These are phyloP conservation scores for Zaprionus ornatus DNA, from an alignment of 1,140 invertebrate genomes.

Conservation along the genomic window DNA sequence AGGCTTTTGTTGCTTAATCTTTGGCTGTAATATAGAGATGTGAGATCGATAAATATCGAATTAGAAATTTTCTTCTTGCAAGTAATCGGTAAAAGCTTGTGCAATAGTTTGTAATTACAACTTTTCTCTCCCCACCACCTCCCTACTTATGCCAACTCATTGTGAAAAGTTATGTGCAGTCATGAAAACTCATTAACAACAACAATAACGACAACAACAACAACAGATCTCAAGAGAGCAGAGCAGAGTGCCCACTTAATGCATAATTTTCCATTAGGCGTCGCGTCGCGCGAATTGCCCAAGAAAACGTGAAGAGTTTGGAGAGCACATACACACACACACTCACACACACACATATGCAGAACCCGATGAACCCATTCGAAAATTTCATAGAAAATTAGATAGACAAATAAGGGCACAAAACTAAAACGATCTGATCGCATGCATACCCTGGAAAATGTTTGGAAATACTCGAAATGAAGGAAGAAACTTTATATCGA, in stretches of 20 bases:
- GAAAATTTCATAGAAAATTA: not conserved
- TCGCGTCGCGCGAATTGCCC: conserved; percentile 48
- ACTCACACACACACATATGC: not conserved
- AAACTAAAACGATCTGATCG: too few relatives aligned
- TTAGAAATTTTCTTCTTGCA: not conserved
- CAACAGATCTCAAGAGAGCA: conserved; percentile 26
- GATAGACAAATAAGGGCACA: conserved; percentile 4
- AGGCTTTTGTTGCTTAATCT: conserved; percentile 21
- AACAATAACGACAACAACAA: conserved; percentile 3
- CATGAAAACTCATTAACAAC: conserved; percentile 27
- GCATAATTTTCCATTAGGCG: conserved; percentile 67
- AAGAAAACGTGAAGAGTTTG: conserved; percentile 63
- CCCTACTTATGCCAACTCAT: conserved; percentile 32
- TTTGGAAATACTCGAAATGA: not conserved
- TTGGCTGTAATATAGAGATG: conserved; percentile 39
- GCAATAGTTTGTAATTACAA: conserved; percentile 25
- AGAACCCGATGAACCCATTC: conserved; percentile 28
- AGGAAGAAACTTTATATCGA: not conserved
- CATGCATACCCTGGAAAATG: not conserved
- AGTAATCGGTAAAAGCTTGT: conserved; percentile 12
- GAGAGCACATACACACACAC: not conserved
- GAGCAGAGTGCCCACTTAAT: conserved; percentile 19
- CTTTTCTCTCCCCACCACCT: not conserved
- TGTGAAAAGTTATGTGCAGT: not conserved
- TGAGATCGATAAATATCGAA: conserved; percentile 18